Conservation (phyloP, 2,888 invertebrate species). For the Tuta absoluta region DNA sequence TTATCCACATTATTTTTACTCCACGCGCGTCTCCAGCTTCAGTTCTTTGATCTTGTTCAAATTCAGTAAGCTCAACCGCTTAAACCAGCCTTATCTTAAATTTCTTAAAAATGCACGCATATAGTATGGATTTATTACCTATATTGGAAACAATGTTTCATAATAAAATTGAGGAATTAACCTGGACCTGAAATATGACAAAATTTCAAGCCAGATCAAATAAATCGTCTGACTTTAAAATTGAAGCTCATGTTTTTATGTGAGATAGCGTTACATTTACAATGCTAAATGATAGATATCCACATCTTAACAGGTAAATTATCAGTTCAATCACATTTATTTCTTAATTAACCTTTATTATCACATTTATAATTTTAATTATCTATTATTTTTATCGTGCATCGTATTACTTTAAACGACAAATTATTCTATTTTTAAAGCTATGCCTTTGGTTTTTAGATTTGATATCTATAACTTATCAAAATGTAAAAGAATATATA, state of each 20-base stretch:
- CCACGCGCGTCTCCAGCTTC: slow-evolving; percentile 46
- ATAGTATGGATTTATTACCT: too few species aligned
- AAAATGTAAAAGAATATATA: background rate
- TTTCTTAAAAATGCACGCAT: background rate
- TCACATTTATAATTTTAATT: background rate
- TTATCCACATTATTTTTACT: slow-evolving; percentile 67
- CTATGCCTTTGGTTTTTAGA: background rate
- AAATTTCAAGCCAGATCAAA: too few species aligned
- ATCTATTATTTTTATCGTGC: background rate
- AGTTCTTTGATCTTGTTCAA: slow-evolving; percentile 36
- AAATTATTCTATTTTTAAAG: background rate
- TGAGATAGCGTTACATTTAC: background rate
- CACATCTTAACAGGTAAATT: background rate
- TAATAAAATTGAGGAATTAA: too few species aligned
- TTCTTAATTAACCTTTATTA: too few species aligned
- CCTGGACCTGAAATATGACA: too few species aligned
- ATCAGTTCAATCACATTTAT: background rate
- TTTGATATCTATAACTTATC: background rate
- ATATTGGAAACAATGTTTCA: too few species aligned
- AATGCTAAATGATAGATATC: background rate
- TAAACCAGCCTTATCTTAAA: background rate
- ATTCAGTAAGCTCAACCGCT: background rate
- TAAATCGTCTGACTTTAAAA: too few species aligned
- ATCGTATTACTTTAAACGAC: background rate
- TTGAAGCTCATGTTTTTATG: background rate